Percentiles rank a stretch among this genome's conserved stretches.
Conservation (phyloP, 35 echinoderm and acorn worm species). For the Strongylocentrotus purpuratus region DNA sequence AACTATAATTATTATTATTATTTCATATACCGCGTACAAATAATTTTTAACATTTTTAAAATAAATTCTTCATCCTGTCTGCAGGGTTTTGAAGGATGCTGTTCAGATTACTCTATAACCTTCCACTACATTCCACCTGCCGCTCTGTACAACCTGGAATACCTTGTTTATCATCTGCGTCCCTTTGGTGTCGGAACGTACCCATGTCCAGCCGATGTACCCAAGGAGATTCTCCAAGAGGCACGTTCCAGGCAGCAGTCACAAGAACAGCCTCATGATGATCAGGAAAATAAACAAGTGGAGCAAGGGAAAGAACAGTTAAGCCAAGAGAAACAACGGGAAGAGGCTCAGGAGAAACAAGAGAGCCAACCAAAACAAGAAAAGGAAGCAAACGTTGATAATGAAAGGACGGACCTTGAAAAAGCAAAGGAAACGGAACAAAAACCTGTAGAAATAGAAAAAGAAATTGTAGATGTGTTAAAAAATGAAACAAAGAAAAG, state of each 20-base stretch:
- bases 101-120: slow-evolving; percentile 58
- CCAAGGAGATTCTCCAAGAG: background rate
- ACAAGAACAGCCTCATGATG: background rate
- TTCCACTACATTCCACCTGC: slow-evolving; percentile 56
- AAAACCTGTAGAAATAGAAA: background rate
- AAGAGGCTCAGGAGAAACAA: background rate
- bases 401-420: background rate
- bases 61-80: background rate
- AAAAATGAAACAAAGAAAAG: background rate
- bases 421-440: background rate
- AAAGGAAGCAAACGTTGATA: background rate
- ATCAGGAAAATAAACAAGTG: background rate
- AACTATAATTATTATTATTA: no score
- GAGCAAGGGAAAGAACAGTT: background rate
- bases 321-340: background rate
- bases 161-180: slow-evolving; percentile 58
- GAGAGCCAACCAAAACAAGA: background rate
- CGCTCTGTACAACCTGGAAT: slow-evolving; percentile 54
- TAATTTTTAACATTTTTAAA: no score
- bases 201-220: slow-evolving; percentile 32
- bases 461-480: background rate
- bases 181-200: slow-evolving; percentile 56
- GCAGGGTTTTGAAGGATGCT: slow-evolving; percentile 53
- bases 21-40: no score
- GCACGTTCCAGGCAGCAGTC: background rate